phyloP scores from a whole-genome alignment of 2,797 vertebrate species.

The Chaenodraco wilsoni region DNA sequence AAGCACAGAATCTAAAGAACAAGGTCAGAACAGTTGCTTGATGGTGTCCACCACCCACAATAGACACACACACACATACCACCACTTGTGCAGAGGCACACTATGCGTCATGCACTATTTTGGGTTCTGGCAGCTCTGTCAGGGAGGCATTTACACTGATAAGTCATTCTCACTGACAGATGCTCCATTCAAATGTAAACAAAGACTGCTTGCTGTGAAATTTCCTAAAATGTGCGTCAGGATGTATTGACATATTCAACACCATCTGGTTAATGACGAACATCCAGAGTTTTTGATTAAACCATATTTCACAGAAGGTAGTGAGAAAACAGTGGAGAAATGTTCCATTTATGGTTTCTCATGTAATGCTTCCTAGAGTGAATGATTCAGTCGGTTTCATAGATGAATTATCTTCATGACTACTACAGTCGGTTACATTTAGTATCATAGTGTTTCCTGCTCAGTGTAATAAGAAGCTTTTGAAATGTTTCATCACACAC shows the following conservation, averaged over 20 bases:
- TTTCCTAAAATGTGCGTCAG: background rate
- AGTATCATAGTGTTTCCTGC: background rate
- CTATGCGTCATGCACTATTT: conserved; percentile 59
- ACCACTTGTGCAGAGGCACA: conserved; percentile 38
- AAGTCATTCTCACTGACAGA: conserved; percentile 44
- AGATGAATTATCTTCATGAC: background rate
- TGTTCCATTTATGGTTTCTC: conserved; percentile 1
- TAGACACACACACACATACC: conserved; percentile 21
- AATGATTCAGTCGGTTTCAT: background rate
- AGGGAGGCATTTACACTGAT: conserved; percentile 50
- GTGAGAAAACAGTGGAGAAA: background rate
- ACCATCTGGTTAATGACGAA: background rate
- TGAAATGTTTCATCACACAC: conserved; percentile 15
- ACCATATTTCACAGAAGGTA: background rate
- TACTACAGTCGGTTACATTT: background rate
- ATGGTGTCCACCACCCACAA: conserved; percentile 33
- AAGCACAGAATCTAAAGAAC: conserved; percentile 11
- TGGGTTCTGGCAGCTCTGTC: conserved; percentile 40
- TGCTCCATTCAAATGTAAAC: conserved; percentile 37
- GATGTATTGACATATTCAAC: background rate
- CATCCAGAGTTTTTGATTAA: background rate
- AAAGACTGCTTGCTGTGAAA: conserved; percentile 30
- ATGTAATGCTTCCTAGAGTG: background rate
- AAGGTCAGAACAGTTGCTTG: conserved; percentile 21
- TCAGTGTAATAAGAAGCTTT: conserved; percentile 14